These are phyloP conservation scores for Xestia xanthographa DNA, from an alignment of 2,888 invertebrate species.

Conservation along the genomic window DNA sequence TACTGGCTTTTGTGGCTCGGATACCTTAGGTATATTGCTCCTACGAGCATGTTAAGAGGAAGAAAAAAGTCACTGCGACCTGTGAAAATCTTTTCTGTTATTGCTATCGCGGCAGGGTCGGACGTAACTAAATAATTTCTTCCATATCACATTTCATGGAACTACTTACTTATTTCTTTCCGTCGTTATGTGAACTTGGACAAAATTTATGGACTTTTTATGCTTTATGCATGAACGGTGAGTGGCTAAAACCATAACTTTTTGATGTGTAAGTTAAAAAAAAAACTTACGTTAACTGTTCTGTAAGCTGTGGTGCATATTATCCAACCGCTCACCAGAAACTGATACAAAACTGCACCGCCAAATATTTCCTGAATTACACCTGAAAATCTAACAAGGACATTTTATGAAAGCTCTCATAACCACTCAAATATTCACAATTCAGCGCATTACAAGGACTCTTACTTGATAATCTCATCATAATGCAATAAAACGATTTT, in stretches of 20 bases:
- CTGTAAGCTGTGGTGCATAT: constrained; percentile 72
- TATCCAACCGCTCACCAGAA: constrained; percentile 72
- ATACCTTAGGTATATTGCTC: neutral
- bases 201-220: constrained; percentile 20
- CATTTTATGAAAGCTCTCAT: neutral
- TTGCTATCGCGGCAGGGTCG: neutral
- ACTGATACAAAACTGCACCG: constrained; percentile 66
- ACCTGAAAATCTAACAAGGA: constrained; percentile 37
- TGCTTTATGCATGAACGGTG: neutral
- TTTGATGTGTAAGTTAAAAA: neutral
- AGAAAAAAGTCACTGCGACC: neutral
- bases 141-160: neutral
- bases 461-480: constrained; percentile 49
- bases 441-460: neutral
- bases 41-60: neutral
- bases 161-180: neutral
- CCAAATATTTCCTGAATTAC: constrained; percentile 63
- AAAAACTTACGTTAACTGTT: constrained; percentile 62
- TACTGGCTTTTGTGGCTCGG: too few relatives aligned
- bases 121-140: too few relatives aligned
- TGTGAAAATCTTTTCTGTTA: neutral
- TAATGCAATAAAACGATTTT: constrained; percentile 43
- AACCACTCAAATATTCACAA: constrained; percentile 4
- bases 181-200: neutral
- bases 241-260: neutral